These are phyloP conservation scores for Bombus impatiens DNA, from an alignment of 1,140 invertebrate genomes.

Conservation along the genomic window DNA sequence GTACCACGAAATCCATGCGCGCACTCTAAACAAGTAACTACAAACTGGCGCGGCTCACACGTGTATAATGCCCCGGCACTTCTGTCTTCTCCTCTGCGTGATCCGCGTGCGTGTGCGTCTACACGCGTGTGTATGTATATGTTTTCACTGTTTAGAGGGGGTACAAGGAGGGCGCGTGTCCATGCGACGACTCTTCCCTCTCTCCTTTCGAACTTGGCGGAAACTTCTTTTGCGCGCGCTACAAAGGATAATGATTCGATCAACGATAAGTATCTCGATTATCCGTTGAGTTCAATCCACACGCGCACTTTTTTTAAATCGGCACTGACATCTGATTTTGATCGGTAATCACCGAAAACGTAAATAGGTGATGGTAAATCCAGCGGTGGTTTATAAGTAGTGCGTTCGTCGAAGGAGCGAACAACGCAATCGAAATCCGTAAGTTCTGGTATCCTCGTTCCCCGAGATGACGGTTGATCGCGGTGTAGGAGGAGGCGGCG, in stretches of 20 bases:
- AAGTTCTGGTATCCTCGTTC: constrained; percentile 64
- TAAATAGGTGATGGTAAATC: background rate
- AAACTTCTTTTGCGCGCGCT: constrained; percentile 23
- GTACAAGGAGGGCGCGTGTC: constrained; percentile 27
- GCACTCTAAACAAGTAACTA: constrained; percentile 75
- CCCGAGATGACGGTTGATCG: constrained; percentile 69
- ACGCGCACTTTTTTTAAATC: constrained; percentile 34
- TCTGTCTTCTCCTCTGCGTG: constrained; percentile 56
- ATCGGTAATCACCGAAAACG: constrained; percentile 26
- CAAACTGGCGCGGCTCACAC: constrained; percentile 72
- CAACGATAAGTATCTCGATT: background rate
- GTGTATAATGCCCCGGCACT: constrained; percentile 43
- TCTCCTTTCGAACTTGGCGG: constrained; percentile 22
- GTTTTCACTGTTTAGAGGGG: constrained; percentile 38
- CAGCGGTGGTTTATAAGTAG: background rate
- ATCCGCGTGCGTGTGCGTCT: constrained; percentile 48
- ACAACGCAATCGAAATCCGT: constrained; percentile 65
- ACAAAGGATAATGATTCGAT: background rate
- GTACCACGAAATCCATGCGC: constrained; percentile 25
- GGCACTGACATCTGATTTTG: constrained; percentile 15
- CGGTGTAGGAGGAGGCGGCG: constrained; percentile 63
- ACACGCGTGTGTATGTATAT: constrained; percentile 51
- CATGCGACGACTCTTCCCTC: constrained; percentile 46
- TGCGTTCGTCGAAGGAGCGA: constrained; percentile 64
- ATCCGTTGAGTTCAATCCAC: background rate